Evolutionary conservation across 2,113 vertebrate genomes (phyloP), one percentile per base, ranked within the genome.

Genomic region (Sylvia atricapilla): DNA sequence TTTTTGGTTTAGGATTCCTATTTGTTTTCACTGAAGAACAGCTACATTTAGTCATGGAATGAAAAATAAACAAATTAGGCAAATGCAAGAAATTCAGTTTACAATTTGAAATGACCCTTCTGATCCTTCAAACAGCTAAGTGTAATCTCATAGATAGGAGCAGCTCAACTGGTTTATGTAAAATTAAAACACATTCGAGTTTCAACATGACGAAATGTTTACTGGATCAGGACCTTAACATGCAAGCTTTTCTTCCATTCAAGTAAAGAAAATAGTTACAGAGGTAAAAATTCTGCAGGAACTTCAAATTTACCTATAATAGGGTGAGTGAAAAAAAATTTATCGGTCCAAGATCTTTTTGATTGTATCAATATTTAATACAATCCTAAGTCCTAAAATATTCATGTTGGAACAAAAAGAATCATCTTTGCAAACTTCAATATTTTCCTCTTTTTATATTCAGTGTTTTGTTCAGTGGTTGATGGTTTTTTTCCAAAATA

Each of bases 401-500:
- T 87, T 91, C 58, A 77, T 68, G 82, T 94, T 95, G 95, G 70
- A 96, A 93, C n/a, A 80, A 92, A 79, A 92, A 89, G 95, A 96
- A 97, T 98, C 92, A 97, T 93, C 97, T 94, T 75, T 56, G 41
- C 84, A 98, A 98, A 98, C 97, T 96, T 97, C 94, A 97, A 75
- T 97, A 63, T 96, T 95, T 88, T 93, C 69, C 94, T 94, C 94
- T 97, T 93, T 92, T 92, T 94, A 94, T 86, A 96, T 90, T 91
- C 92, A 72, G 33, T 47, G 30, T 16, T 83, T 55, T 82, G 8
- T 53, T 79, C 55, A 23, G 43, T 72, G 76, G 35, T 64, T 88
- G 58, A 82, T 39, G 1, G 0, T 6, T 76, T 91, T 89, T 92
- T 97, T 95, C 94, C 88, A 94, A 96, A 96, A 91, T 95, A 95